Evolutionary conservation across 1,140 invertebrate species (phyloP), one percentile per base, ranked within the genome.

Genomic region (Heliconius himera): DNA sequence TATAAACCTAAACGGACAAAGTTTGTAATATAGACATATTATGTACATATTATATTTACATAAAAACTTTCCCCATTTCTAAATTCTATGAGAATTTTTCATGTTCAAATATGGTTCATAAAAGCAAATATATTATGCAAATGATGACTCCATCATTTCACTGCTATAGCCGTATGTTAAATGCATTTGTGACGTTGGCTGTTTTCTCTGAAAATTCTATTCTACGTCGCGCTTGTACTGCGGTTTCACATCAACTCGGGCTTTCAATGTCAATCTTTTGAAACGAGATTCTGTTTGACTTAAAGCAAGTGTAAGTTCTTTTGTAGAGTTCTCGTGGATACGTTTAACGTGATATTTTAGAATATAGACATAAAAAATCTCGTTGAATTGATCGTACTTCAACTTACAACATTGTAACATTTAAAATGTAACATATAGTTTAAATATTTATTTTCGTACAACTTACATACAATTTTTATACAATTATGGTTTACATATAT

Each of bases 191-290:
- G 56, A 46, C 56, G 56, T 70, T 49, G 5, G 38, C 56, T 76
- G 38, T 76, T 76, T 72, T 38, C 74, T 66, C 60, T 76, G 74
- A 70, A 76, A 46, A 70, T 70, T 70, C 36, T 70, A 76, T 76
- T 76, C 38, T 70, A 26, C 29, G 46, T 26, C 56, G n/a, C 36
- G 60, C 36, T 33, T 38, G 54, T 76, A 70, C 46, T 70, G 74
- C 74, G 56, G 60, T 76, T 78, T 75, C 77, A 73, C 41, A 79
- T 71, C 70, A 36, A 77, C 74, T 74, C 78, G 66, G 66, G 51
- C 79, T 79, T 81, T 81, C 77, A 81, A 60, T 76, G 77, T 79
- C 74, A 80, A 83, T 77, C 73, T 75, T 78, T 82, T 82, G 78
- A 82, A 79, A 79, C 77, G 51, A 73, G 66, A 78, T 76, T 79